Conservation (phyloP, 2,797 vertebrate species). For the Amazona ochrocephala region DNA sequence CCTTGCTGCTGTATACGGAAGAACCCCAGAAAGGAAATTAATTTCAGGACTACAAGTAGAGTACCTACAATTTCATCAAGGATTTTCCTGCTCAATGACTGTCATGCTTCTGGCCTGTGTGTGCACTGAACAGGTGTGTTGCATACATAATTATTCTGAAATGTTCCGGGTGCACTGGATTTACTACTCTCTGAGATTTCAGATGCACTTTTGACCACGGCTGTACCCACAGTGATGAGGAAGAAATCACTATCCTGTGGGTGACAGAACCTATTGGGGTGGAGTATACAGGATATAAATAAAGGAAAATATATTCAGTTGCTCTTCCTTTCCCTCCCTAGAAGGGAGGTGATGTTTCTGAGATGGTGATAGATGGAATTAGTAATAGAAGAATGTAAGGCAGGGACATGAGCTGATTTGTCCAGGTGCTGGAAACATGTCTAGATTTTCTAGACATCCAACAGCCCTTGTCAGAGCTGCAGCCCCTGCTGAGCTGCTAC, state of each 20-base stretch:
- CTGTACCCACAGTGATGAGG: background rate
- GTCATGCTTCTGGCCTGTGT: background rate
- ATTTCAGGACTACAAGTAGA: background rate
- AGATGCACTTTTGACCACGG: background rate
- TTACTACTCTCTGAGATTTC: background rate
- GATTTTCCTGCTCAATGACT: background rate
- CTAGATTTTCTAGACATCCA: background rate
- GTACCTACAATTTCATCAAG: background rate
- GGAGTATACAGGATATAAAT: constrained; percentile 7
- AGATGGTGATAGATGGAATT: background rate
- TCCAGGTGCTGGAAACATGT: constrained; percentile 18
- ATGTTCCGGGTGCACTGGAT: constrained; percentile 32
- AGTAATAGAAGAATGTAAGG: background rate
- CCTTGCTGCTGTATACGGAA: background rate
- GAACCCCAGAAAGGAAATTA: background rate
- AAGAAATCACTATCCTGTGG: background rate
- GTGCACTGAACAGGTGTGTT: constrained; percentile 8
- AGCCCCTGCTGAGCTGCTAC: constrained; percentile 36
- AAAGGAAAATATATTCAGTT: background rate
- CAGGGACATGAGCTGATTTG: constrained; percentile 4
- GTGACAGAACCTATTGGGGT: background rate
- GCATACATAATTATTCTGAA: constrained; percentile 4
- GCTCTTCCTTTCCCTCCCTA: background rate
- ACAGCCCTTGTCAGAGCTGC: background rate
- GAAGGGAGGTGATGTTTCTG: background rate